Evolutionary conservation across 2,888 invertebrate genomes (phyloP), one percentile per base, ranked within the genome.

Genomic region (Boloria selene): DNA sequence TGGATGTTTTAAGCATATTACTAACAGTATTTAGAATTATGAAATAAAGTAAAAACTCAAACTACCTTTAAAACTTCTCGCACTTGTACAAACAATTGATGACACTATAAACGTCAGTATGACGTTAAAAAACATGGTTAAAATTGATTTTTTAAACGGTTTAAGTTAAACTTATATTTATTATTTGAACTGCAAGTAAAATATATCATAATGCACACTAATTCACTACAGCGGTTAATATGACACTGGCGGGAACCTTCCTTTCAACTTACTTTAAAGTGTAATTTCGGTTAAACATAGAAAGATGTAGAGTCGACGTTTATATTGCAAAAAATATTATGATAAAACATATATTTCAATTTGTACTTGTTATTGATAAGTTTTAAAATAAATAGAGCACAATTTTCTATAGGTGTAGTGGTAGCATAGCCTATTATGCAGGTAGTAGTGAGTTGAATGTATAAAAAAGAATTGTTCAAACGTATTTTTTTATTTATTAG

Each of bases 221-320:
- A 75, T 42, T 70, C 79, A 69, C 73, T 72, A 65, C 77, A 66
- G 67, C 76, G 74, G 78, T 77, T 75, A 73, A 74, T 73, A 77
- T 77, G 73, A 74, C 64, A 86, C 86, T 88, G 84, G 74, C 71
- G 72, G 71, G 77, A 79, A 76, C 78, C 76, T 76, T 78, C 80
- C 79, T 79, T 79, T 79, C 79, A 78, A 82, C 77, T 84, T 80
- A 83, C 82, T 86, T 89, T 84, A 89, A 86, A 87, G 79, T 84
- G 78, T 81, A 81, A 79, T 81, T 83, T 78, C 74, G 76, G 75
- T 77, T 76, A 75, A 76, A 83, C 83, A 84, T 67, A 60, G 77
- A 73, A 71, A 58, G 67, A 73, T 53, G 74, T 85, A 76, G 86
- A 86, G 87, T 79, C 74, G 77, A 61, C 70, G 76, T 71, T 69